phyloP scores from a whole-genome alignment of 2,797 vertebrate species.

The Acrossocheilus wenchowensis region DNA sequence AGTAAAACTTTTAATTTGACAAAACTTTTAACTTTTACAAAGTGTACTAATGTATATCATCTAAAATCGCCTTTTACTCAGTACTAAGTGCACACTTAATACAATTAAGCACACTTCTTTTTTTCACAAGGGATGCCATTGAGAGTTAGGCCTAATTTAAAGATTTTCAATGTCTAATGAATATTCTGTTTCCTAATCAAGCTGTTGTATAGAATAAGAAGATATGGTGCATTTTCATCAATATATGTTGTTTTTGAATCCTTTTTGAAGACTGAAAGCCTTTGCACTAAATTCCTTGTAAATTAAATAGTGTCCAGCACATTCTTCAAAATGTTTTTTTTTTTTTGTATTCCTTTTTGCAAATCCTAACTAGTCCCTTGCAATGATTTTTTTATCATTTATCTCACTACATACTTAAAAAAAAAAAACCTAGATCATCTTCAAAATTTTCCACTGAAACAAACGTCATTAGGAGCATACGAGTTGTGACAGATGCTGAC shows the following conservation, averaged over 20 bases:
- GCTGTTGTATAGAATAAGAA: background rate
- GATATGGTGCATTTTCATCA: background rate
- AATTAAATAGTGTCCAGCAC: background rate
- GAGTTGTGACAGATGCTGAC: constrained; percentile 4
- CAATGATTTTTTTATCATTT: background rate
- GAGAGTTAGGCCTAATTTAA: background rate
- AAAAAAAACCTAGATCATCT: background rate
- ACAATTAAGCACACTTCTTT: too few species aligned
- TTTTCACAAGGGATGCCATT: background rate
- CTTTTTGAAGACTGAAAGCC: background rate
- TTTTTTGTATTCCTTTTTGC: background rate
- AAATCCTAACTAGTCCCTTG: background rate
- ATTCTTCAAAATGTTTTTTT: background rate
- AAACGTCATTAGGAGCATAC: background rate
- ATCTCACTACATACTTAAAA: background rate
- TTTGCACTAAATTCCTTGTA: background rate
- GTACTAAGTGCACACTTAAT: too few species aligned
- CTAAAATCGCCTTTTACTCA: too few species aligned
- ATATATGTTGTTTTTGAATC: background rate
- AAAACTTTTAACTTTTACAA: too few species aligned
- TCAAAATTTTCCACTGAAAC: background rate
- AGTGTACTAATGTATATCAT: too few species aligned
- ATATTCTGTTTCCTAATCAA: background rate
- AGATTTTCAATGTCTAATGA: background rate
- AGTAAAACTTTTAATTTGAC: background rate